These are phyloP conservation scores for Sphecodes monilicornis DNA, from an alignment of 2,888 invertebrate genomes.

Conservation along the genomic window DNA sequence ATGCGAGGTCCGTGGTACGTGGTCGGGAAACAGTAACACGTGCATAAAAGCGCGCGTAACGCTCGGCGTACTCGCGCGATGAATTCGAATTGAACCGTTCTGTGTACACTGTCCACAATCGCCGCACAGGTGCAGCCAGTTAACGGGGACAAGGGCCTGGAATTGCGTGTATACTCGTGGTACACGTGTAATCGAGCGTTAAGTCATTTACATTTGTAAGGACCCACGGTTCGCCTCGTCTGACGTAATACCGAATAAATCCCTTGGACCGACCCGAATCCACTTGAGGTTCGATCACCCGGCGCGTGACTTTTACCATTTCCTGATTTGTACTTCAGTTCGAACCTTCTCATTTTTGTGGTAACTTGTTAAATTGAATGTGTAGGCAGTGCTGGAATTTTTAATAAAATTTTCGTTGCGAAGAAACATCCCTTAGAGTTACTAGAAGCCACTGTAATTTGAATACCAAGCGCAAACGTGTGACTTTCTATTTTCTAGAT, in stretches of 20 bases:
- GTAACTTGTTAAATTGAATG: no score
- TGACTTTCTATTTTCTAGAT: no score
- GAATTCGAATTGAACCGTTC: conserved; percentile 60
- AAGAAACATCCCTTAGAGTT: no score
- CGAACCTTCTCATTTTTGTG: no score
- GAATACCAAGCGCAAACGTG: no score
- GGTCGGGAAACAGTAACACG: conserved; percentile 33
- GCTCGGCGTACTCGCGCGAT: conserved; percentile 41
- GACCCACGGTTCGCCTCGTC: conserved; percentile 33
- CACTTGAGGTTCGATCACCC: conserved; percentile 7
- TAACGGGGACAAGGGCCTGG: conserved; percentile 65
- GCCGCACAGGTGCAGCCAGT: conserved; percentile 68
- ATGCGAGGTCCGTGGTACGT: conserved; percentile 17
- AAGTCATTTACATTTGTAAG: conserved; percentile 63
- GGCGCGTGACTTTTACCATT: background rate
- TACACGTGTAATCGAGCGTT: conserved; percentile 69
- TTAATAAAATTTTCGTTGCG: no score
- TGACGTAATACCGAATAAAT: conserved; percentile 11
- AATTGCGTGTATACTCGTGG: conserved; percentile 47
- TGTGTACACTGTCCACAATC: conserved; percentile 59
- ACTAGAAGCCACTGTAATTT: no score
- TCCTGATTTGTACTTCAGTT: background rate
- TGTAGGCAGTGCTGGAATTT: no score
- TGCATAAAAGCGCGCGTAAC: conserved; percentile 40
- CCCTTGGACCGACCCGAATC: background rate